These are phyloP conservation scores for Thalpophila matura DNA, from an alignment of 2,888 invertebrate species.

Conservation along the genomic window DNA sequence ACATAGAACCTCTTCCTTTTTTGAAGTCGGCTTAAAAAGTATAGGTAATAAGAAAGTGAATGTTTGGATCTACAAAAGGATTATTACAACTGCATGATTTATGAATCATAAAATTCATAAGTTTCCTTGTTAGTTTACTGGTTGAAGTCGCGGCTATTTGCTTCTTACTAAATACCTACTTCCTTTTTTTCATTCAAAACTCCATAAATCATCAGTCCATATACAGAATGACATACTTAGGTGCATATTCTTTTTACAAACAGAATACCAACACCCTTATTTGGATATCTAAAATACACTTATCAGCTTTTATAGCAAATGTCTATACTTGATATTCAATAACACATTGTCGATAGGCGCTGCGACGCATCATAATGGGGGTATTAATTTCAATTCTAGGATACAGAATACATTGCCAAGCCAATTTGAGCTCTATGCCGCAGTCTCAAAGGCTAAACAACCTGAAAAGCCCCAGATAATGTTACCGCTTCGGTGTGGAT, in stretches of 20 bases:
- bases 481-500: conserved; percentile 67
- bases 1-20: too few species aligned
- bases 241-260: conserved; percentile 25
- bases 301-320: conserved; percentile 58
- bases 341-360: conserved; percentile 63
- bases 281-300: conserved; percentile 63
- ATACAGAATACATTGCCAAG: conserved; percentile 42
- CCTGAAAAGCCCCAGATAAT: conserved; percentile 50
- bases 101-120: too few species aligned
- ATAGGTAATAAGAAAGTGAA: too few species aligned
- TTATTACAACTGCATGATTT: too few species aligned
- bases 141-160: background rate
- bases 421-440: conserved; percentile 50
- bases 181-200: background rate
- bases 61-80: too few species aligned
- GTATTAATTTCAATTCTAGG: conserved; percentile 66
- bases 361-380: conserved; percentile 72
- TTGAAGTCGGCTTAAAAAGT: too few species aligned
- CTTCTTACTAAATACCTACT: background rate
- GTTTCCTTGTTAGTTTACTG: too few species aligned
- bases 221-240: conserved; percentile 17
- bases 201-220: conserved; percentile 1
- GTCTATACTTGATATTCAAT: conserved; percentile 67
- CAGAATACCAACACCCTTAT: conserved; percentile 54
- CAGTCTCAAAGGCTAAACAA: conserved; percentile 52